Conservation (phyloP, 2,113 vertebrate genomes). For the Psittacus erithacus region DNA sequence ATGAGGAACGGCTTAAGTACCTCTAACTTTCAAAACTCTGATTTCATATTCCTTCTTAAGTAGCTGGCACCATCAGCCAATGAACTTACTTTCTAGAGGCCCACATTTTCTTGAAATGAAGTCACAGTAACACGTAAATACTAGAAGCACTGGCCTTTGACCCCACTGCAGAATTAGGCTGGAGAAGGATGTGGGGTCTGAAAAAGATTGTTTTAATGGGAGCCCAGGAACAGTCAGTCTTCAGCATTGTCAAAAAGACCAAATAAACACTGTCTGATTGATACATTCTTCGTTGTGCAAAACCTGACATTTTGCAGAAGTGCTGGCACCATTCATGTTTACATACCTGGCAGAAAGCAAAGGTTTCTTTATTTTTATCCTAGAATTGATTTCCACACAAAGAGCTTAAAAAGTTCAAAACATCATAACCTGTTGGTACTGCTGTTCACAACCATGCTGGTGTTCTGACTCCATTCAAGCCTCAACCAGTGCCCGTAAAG, state of each 20-base stretch:
- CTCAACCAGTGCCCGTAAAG: neutral
- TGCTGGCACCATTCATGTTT: neutral
- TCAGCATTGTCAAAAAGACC: neutral
- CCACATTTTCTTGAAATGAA: slow-evolving; percentile 9
- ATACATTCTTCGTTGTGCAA: neutral
- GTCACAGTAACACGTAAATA: neutral
- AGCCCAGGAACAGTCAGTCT: neutral
- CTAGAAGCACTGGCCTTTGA: neutral
- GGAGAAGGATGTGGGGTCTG: neutral
- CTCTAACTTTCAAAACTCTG: neutral
- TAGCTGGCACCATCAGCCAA: neutral
- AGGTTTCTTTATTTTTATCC: neutral
- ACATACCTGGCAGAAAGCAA: slow-evolving; percentile 9
- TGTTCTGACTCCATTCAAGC: neutral
- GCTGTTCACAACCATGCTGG: neutral
- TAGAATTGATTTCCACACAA: neutral
- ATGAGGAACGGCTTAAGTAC: neutral
- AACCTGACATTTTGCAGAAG: neutral
- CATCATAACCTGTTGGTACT: neutral
- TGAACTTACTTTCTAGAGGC: neutral
- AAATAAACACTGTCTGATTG: neutral
- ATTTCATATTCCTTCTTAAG: neutral
- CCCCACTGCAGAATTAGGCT: neutral
- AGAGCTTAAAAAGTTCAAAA: neutral
- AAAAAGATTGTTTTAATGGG: neutral